Conservation (phyloP, 1,140 invertebrate genomes). For the Drosophila truncata region DNA sequence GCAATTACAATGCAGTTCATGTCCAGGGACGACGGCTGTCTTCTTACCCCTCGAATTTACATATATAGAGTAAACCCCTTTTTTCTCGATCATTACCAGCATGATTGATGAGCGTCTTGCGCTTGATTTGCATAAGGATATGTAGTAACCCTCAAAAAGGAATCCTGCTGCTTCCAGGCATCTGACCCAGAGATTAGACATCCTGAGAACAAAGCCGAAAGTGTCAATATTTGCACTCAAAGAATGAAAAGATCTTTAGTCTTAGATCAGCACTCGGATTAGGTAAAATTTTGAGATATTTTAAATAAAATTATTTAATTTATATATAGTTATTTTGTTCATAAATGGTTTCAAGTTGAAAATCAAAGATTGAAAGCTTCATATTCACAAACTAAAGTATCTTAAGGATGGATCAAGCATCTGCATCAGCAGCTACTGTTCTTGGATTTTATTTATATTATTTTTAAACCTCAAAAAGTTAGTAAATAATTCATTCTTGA, state of each 20-base stretch:
- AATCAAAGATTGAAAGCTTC: not conserved
- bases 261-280: constrained; percentile 3
- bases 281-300: not conserved
- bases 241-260: not conserved
- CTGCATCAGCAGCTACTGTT: not conserved
- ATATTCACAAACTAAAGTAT: not conserved
- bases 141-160: constrained; percentile 12
- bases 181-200: constrained; percentile 39
- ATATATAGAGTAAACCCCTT: constrained; percentile 14
- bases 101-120: constrained; percentile 64
- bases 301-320: not conserved
- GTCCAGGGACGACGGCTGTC: constrained; percentile 30
- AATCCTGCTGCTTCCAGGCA: constrained; percentile 35
- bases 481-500: not conserved
- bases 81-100: constrained; percentile 54
- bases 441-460: not conserved
- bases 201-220: constrained; percentile 66
- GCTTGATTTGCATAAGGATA: constrained; percentile 59
- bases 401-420: not conserved
- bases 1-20: constrained; percentile 73
- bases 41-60: constrained; percentile 44
- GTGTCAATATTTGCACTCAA: constrained; percentile 60
- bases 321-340: not conserved
- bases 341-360: not conserved
- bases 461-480: not conserved